Evolutionary conservation across 2,797 vertebrate genomes (phyloP).

Genomic region (Arctocebus calabarensis): DNA sequence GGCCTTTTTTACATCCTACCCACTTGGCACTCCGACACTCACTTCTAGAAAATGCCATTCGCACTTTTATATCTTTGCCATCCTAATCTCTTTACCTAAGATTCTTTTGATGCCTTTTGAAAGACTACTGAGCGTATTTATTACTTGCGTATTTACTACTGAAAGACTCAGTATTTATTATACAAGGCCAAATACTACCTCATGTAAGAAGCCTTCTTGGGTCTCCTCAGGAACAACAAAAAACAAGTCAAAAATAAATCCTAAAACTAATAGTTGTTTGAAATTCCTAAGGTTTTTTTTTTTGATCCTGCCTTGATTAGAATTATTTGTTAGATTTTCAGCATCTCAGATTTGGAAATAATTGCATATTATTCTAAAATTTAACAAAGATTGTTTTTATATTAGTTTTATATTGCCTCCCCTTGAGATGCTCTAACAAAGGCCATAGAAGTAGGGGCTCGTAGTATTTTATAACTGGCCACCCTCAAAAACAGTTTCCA

Average conservation of each 20-base stretch:
- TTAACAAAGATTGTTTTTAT: conserved; percentile 2
- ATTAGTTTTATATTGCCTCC: not conserved
- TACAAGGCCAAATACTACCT: not conserved
- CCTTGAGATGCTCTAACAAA: not conserved
- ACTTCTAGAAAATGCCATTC: not conserved
- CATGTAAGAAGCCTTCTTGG: not conserved
- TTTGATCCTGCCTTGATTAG: not conserved
- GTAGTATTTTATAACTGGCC: not conserved
- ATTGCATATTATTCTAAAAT: conserved; percentile 31
- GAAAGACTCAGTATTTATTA: not conserved
- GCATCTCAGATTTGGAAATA: not conserved
- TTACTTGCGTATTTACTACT: not conserved
- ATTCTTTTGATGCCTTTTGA: not conserved
- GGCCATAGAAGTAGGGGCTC: not conserved
- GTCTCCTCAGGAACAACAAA: not conserved
- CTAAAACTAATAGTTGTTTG: not conserved
- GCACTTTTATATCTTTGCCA: not conserved
- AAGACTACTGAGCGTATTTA: not conserved
- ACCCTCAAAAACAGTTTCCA: not conserved
- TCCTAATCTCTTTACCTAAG: not conserved
- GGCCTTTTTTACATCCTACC: not conserved
- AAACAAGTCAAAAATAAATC: too few species aligned
- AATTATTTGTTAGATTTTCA: not conserved
- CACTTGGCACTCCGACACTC: not conserved
- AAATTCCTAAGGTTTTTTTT: not conserved